Evolutionary conservation across 2,113 vertebrate species (phyloP).

Genomic region (Festucalex cinctus): DNA sequence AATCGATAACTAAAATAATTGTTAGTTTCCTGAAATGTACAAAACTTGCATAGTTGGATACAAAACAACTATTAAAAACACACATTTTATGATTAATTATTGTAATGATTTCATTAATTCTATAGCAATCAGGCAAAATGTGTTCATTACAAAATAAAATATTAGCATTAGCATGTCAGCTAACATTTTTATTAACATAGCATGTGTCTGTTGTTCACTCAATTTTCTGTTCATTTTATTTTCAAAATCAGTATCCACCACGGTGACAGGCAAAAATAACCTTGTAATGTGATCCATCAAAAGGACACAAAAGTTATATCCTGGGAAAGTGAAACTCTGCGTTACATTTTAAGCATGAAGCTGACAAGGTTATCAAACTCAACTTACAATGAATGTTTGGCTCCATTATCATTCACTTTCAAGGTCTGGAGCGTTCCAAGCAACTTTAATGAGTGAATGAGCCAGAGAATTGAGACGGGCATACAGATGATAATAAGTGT

Average conservation of each 20-base stretch:
- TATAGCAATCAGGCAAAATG: background rate
- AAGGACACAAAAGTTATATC: conserved; percentile 58
- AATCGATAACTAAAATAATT: no score
- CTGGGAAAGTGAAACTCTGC: conserved; percentile 42
- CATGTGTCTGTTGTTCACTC: conserved; percentile 28
- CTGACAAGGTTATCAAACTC: conserved; percentile 47
- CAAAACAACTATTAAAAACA: background rate
- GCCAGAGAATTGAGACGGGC: conserved; percentile 48
- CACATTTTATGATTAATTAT: background rate
- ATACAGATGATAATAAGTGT: conserved; percentile 31
- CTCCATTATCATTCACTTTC: conserved; percentile 64
- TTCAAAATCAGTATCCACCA: conserved; percentile 24
- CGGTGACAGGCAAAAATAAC: conserved; percentile 33
- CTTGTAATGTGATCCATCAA: conserved; percentile 34
- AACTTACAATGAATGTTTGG: conserved; percentile 52
- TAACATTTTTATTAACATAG: background rate
- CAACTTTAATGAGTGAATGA: conserved; percentile 42
- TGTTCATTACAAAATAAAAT: background rate
- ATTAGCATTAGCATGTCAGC: background rate
- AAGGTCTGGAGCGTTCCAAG: conserved; percentile 55
- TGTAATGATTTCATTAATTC: background rate
- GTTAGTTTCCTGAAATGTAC: no score
- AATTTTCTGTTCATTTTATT: conserved; percentile 37
- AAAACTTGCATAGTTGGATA: no score
- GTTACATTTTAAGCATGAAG: conserved; percentile 50